phyloP scores from a whole-genome alignment of 2,888 invertebrate species.

The Sinodicranocentrus sp. region DNA sequence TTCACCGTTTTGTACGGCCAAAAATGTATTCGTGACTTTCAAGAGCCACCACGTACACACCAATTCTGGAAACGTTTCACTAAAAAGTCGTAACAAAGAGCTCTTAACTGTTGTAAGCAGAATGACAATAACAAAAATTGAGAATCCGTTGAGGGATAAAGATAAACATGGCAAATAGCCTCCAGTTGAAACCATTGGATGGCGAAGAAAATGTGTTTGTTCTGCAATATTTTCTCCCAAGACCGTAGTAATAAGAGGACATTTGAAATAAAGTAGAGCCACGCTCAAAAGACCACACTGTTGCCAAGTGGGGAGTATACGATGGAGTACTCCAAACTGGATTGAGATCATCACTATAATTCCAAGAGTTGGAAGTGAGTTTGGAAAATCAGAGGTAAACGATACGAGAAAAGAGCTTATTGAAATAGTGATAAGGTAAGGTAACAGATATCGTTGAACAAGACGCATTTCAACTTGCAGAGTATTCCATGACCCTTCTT shows the following conservation, averaged over 20 bases:
- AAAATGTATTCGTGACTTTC: constrained; percentile 32
- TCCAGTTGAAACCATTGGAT: constrained; percentile 25
- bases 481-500: constrained; percentile 54
- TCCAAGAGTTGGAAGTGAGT: constrained; percentile 30
- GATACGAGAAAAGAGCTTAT: constrained; percentile 33
- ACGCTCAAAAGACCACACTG: constrained; percentile 19
- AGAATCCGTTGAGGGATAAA: constrained; percentile 6
- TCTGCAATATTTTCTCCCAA: constrained; percentile 36
- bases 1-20: not conserved
- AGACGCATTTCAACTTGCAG: constrained; percentile 26
- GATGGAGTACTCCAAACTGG: constrained; percentile 26
- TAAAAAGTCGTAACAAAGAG: constrained; percentile 10
- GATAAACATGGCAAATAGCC: constrained; percentile 7
- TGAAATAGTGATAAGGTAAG: constrained; percentile 33
- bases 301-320: constrained; percentile 31
- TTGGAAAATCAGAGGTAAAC: not conserved
- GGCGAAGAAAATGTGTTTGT: constrained; percentile 22
- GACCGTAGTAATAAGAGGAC: not conserved
- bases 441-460: constrained; percentile 35
- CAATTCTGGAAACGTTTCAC: constrained; percentile 59
- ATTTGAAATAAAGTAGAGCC: constrained; percentile 29
- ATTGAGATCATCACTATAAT: constrained; percentile 44
- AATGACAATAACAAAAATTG: not conserved
- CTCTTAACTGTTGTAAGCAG: constrained; percentile 13
- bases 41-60: constrained; percentile 60